phyloP scores from a whole-genome alignment of 1,140 invertebrate genomes.

The Aphaenogaster floridana region DNA sequence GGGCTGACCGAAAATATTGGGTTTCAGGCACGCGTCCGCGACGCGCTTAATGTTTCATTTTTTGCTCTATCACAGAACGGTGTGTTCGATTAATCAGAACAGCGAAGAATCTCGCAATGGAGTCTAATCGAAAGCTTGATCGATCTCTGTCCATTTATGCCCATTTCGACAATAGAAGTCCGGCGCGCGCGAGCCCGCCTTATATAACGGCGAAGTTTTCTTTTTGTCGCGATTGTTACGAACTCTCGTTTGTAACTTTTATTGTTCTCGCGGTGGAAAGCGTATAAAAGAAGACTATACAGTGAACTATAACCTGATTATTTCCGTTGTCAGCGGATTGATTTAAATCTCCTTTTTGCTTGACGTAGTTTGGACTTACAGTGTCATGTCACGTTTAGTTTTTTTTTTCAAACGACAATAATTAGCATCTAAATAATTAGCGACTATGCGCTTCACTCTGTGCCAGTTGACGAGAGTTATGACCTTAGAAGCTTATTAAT shows the following conservation, averaged over 20 bases:
- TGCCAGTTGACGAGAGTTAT: not conserved
- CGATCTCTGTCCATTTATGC: slow-evolving; percentile 12
- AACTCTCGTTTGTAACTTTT: slow-evolving; percentile 41
- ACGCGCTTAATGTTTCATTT: not conserved
- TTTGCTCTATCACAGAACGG: not conserved
- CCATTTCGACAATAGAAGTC: slow-evolving; percentile 13
- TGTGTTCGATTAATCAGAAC: not conserved
- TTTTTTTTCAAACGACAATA: not conserved
- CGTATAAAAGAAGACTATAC: not conserved
- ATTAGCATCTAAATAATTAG: not conserved
- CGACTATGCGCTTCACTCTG: not conserved
- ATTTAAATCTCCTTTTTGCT: not conserved
- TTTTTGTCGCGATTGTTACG: slow-evolving; percentile 21
- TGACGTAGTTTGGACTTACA: not conserved
- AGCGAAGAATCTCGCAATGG: not conserved
- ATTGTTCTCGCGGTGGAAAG: not conserved
- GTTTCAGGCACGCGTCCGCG: not conserved
- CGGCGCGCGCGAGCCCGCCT: not conserved
- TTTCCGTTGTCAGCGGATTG: not conserved
- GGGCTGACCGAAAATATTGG: not conserved
- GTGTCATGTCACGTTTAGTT: not conserved
- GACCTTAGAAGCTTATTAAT: not conserved
- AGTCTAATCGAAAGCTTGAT: not conserved
- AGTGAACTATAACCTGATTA: slow-evolving; percentile 14
- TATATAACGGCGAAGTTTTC: not conserved